A percentile compares a stretch with the other conserved stretches of the same genome.
phyloP scores from a whole-genome alignment of 2,797 vertebrate genomes.

The Synanceia verrucosa region DNA sequence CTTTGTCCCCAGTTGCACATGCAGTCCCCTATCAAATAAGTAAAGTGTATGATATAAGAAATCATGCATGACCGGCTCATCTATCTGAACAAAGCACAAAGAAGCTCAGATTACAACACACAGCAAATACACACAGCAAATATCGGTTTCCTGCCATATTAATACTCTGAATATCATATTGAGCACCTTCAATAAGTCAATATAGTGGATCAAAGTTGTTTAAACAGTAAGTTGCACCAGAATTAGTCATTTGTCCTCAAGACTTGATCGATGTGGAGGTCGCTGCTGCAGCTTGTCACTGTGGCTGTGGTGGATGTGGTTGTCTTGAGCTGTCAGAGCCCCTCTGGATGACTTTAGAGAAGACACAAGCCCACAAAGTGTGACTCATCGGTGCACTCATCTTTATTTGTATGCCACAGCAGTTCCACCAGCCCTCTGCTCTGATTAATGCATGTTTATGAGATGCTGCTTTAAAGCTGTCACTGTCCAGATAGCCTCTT shows the following conservation, averaged over 20 bases:
- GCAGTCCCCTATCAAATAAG: too few species aligned
- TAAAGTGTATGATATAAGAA: too few species aligned
- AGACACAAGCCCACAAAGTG: constrained; percentile 5
- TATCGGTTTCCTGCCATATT: too few species aligned
- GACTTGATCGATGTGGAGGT: background rate
- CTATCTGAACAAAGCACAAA: too few species aligned
- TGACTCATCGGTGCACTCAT: constrained; percentile 27
- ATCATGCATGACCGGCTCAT: too few species aligned
- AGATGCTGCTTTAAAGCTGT: constrained; percentile 63
- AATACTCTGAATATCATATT: too few species aligned
- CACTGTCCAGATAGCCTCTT: constrained; percentile 42
- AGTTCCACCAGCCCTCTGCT: constrained; percentile 37
- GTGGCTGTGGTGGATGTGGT: background rate
- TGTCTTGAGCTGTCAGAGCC: constrained; percentile 1
- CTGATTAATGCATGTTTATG: constrained; percentile 79
- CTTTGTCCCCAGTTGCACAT: too few species aligned
- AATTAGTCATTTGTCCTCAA: background rate
- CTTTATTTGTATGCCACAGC: constrained; percentile 38
- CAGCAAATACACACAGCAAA: too few species aligned
- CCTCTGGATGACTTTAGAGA: background rate
- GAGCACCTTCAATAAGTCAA: too few species aligned
- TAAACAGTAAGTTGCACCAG: too few species aligned
- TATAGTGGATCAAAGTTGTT: too few species aligned
- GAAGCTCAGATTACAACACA: too few species aligned
- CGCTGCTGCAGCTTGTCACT: background rate